Percentiles rank a stretch among this genome's conserved stretches.
phyloP scores from a whole-genome alignment of 2,113 vertebrate species.

The Ondatra zibethicus region DNA sequence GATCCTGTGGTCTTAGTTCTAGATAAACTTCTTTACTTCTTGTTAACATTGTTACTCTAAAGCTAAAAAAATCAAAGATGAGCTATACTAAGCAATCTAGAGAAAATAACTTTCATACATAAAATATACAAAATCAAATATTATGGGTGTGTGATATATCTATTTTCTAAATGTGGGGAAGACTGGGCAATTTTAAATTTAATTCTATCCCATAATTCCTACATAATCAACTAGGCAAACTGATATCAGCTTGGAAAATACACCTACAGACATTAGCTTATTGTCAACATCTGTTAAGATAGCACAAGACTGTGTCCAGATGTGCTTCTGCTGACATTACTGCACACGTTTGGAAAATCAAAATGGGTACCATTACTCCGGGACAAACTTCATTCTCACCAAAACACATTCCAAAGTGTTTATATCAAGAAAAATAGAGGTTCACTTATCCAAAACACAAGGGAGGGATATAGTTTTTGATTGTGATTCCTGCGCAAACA shows the following conservation, averaged over 20 bases:
- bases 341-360: not conserved
- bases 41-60: not conserved
- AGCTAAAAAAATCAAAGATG: not conserved
- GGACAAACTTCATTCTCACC: not conserved
- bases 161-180: not conserved
- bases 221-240: not conserved
- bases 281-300: constrained; percentile 6
- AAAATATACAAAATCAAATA: constrained; percentile 15
- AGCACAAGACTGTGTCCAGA: not conserved
- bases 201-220: not conserved
- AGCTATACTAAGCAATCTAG: not conserved
- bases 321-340: not conserved
- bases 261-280: not conserved
- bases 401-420: not conserved
- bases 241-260: not conserved
- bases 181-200: not conserved
- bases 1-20: not conserved
- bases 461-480: not conserved
- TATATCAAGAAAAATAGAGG: not conserved
- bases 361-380: not conserved
- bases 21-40: not conserved
- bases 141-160: not conserved
- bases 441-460: not conserved
- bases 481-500: not conserved
- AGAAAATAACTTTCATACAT: constrained; percentile 31